Percentiles rank a stretch among this genome's conserved stretches.
phyloP scores from a whole-genome alignment of 2,888 invertebrate genomes.

The Antheraea assamensis region DNA sequence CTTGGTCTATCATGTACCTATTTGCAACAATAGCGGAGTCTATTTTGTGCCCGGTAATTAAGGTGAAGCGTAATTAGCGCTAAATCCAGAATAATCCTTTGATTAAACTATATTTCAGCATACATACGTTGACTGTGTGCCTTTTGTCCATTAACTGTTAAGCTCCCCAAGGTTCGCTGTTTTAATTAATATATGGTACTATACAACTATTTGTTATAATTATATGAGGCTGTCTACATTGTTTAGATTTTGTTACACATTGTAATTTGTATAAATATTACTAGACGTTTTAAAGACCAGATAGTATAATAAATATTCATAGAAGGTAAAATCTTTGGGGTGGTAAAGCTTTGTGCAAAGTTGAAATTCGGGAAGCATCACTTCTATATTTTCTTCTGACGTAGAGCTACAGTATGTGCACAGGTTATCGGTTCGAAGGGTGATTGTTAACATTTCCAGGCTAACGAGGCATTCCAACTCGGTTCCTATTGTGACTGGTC shows the following conservation, averaged over 20 bases:
- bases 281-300: neutral
- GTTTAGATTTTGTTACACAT: neutral
- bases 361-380: too few relatives aligned
- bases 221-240: neutral
- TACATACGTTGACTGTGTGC: constrained; percentile 12
- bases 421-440: too few relatives aligned
- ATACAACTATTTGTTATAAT: neutral
- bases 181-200: neutral
- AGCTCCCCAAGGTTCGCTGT: neutral
- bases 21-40: neutral
- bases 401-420: too few relatives aligned
- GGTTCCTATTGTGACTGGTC: too few relatives aligned
- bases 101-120: constrained; percentile 17
- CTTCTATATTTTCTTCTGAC: too few relatives aligned
- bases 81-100: constrained; percentile 18
- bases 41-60: constrained; percentile 1
- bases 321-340: too few relatives aligned
- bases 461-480: too few relatives aligned
- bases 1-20: neutral
- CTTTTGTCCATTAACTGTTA: constrained; percentile 10
- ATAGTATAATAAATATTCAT: neutral
- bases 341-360: too few relatives aligned
- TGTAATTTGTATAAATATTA: neutral
- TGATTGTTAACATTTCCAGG: too few relatives aligned
- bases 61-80: neutral